Conservation (phyloP, 2,888 invertebrate species). For the Arrhopalites spinosus region DNA sequence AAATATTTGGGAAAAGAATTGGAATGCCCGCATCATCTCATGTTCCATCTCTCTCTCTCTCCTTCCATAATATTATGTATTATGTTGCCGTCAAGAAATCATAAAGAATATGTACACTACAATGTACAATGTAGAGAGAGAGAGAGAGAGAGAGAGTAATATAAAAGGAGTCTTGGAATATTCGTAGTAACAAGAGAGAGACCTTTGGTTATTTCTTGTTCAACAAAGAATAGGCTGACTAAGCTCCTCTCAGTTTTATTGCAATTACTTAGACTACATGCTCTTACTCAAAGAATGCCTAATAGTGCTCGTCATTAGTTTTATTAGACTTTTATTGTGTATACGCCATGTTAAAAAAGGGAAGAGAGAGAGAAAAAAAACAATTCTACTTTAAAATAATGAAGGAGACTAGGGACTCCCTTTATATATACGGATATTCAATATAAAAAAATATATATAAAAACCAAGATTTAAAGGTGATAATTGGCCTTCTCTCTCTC, state of each 20-base stretch:
- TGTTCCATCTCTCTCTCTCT: no score
- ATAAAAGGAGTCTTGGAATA: no score
- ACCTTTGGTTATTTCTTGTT: no score
- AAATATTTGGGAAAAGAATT: no score
- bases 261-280: constrained; percentile 22
- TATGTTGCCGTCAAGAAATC: no score
- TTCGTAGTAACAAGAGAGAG: no score
- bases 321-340: constrained; percentile 30
- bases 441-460: background rate
- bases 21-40: no score
- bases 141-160: no score
- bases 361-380: constrained; percentile 2
- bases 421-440: background rate
- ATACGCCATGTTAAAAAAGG: constrained; percentile 23
- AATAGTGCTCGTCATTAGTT: constrained; percentile 34
- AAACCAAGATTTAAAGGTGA: background rate
- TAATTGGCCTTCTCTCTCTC: constrained; percentile 3
- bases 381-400: background rate
- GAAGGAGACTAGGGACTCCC: background rate
- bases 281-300: constrained; percentile 18
- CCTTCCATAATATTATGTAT: no score
- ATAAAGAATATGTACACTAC: no score
- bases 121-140: no score
- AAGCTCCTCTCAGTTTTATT: constrained; percentile 18
- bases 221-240: no score